Conservation (phyloP, 2,888 invertebrate genomes). For the Drosophila setosimentum region DNA sequence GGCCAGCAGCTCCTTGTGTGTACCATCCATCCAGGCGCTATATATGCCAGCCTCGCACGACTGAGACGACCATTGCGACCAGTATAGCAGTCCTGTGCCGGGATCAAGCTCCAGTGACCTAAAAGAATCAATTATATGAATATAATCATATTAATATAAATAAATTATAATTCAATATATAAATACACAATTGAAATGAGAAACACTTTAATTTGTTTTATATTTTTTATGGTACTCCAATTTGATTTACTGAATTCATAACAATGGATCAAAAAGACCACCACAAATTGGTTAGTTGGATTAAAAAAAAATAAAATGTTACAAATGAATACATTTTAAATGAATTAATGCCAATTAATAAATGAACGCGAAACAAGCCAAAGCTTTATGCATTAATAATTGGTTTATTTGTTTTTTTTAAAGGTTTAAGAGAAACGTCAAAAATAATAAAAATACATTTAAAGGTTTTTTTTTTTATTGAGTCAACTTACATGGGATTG, state of each 20-base stretch:
- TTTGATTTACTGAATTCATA: neutral
- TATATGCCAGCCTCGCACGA: constrained; percentile 87
- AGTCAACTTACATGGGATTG: constrained; percentile 86
- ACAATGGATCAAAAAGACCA: too few relatives aligned
- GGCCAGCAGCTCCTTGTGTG: constrained; percentile 87
- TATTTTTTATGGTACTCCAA: neutral
- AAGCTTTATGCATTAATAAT: neutral
- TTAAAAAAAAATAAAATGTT: neutral
- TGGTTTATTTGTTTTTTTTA: neutral
- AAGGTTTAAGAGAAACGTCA: neutral
- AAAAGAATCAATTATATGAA: constrained; percentile 52
- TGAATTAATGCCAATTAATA: neutral
- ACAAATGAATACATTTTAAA: neutral
- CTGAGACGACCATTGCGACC: constrained; percentile 88
- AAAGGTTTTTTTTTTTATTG: neutral
- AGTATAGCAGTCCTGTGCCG: constrained; percentile 90
- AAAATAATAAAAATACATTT: neutral
- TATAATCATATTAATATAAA: neutral
- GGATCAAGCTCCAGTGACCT: constrained; percentile 90
- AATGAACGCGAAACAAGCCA: neutral
- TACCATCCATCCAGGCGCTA: constrained; percentile 91
- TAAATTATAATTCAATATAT: neutral
- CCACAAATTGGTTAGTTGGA: neutral
- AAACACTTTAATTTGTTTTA: neutral
- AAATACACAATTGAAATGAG: neutral